Base-by-base conservation (phyloP, 2,113 vertebrate species). In the Colius striatus region DNA sequence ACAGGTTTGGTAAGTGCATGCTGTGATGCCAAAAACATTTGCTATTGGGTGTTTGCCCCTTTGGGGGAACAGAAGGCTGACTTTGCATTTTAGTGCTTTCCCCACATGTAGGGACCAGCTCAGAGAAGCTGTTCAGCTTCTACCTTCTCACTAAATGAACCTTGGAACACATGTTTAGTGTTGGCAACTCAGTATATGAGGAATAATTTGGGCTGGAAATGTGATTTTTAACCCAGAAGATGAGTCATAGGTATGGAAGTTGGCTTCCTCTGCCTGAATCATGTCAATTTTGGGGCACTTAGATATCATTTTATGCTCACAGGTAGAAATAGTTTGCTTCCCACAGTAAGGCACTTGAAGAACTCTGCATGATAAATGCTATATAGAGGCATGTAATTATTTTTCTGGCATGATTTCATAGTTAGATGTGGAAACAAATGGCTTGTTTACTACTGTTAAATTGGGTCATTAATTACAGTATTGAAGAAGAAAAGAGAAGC, bases 351-450 rank as follows among this genome's bases (percentile, higher is more conserved):
- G 75, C 30, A 13, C 36, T 85, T 79, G 7, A 43, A 85, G 94
- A 84, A 66, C 27, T 47, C 55, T 73, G 41, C 43, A 68, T 83
- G 75, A 80, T 65, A 66, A 94, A 68, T 66, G 62, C 63, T 88
- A 25, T 85, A 50, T 18, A 77, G 70, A 62, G 36, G 38, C 38
- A 50, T 84, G 68, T 45, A 80, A 62, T 93, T 88, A 70, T 92
- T 93, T 91, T 80, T 78, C 66, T 89, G 80, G 54, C 41, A 58
- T 95, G 71, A 92, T 89, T 92, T 92, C 43, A 26, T 70, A 57
- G 61, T 70, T 82, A 62, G 36, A 63, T 73, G 25, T 71, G 75
- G 36, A 68, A 86, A 80, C 36, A 70, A 90, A 54, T 71, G 10
- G 36, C 15, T 62, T 83, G 86, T 60, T 88, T 89, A 30, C 73